Percentiles rank a stretch among this genome's conserved stretches.
These are phyloP conservation scores for Laticauda laticaudata DNA, from an alignment of 2,113 vertebrate genomes.

Conservation along the genomic window DNA sequence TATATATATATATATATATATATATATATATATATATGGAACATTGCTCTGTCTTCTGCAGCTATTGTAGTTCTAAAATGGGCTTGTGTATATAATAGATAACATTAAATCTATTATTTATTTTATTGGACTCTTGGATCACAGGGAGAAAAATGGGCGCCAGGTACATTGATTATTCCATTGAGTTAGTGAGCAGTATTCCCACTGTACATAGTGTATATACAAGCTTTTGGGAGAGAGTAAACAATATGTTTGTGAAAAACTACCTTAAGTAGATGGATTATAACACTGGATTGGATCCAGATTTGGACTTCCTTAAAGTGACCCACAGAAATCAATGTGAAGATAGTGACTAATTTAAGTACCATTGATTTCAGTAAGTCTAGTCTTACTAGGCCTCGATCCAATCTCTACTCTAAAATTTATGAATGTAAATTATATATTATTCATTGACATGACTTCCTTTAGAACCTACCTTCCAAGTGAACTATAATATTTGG, in stretches of 20 bases:
- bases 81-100: background rate
- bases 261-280: background rate
- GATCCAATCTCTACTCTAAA: background rate
- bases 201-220: background rate
- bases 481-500: background rate
- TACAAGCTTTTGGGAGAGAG: background rate
- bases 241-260: background rate
- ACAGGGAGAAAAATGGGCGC: background rate
- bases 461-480: background rate
- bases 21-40: too few relatives aligned
- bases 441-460: background rate
- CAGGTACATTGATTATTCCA: background rate
- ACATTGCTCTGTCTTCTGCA: background rate
- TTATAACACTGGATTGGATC: background rate
- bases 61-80: background rate
- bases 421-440: background rate
- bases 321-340: background rate
- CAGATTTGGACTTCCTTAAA: background rate
- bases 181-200: background rate
- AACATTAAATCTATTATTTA: background rate
- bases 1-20: background rate
- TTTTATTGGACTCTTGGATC: background rate
- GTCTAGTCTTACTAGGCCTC: background rate
- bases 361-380: background rate
- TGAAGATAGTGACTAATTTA: background rate